Evolutionary conservation across 2,113 vertebrate species (phyloP).

Genomic region (Dicaeum eximium): DNA sequence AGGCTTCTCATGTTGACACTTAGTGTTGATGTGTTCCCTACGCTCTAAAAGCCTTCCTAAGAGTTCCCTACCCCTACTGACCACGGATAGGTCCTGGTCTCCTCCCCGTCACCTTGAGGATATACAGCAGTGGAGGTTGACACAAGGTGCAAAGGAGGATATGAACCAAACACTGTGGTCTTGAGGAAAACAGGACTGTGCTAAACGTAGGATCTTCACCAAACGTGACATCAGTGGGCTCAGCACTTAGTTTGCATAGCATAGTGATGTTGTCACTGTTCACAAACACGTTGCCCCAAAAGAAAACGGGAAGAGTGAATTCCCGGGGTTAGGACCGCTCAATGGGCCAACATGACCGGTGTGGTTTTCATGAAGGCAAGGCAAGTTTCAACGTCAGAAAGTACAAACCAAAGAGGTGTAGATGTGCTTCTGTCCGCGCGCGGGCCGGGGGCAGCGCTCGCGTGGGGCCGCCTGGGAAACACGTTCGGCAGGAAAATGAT

Average conservation of each 20-base stretch:
- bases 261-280: slow-evolving; percentile 54
- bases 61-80: not conserved
- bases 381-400: not conserved
- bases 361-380: not conserved
- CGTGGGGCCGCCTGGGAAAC: not conserved
- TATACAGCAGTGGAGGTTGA: slow-evolving; percentile 41
- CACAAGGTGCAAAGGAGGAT: slow-evolving; percentile 30
- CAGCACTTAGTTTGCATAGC: slow-evolving; percentile 77
- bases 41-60: slow-evolving; percentile 16
- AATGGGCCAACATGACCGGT: not conserved
- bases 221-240: slow-evolving; percentile 28
- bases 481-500: not conserved
- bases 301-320: not conserved
- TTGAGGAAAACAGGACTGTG: slow-evolving; percentile 7
- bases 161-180: slow-evolving; percentile 9
- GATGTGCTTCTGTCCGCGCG: not conserved
- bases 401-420: not conserved
- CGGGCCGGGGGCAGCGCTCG: not conserved
- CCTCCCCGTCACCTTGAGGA: slow-evolving; percentile 23
- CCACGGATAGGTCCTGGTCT: not conserved
- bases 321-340: not conserved
- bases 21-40: slow-evolving; percentile 21
- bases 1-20: slow-evolving; percentile 56
- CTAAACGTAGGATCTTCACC: slow-evolving; percentile 34
- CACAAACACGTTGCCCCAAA: slow-evolving; percentile 44